A percentile compares a stretch with the other conserved stretches of the same genome.
Conservation (phyloP, 2,888 invertebrate genomes). For the Zygaena filipendulae region DNA sequence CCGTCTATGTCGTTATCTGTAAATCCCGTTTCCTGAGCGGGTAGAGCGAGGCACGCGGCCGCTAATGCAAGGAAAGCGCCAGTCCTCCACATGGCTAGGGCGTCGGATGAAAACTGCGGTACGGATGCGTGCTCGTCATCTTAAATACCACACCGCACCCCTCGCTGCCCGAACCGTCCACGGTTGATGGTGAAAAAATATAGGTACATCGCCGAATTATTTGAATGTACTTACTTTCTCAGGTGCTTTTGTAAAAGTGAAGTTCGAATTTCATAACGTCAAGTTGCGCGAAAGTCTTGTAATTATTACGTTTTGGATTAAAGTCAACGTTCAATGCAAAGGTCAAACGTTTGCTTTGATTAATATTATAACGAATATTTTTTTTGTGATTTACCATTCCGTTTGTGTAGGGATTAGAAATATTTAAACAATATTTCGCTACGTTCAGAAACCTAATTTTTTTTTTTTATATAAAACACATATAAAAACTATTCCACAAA, state of each 20-base stretch:
- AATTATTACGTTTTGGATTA: slow-evolving; percentile 7
- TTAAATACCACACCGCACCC: slow-evolving; percentile 56
- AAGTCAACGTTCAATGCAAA: slow-evolving; percentile 31
- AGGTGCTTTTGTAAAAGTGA: slow-evolving; percentile 54
- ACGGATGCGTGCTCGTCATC: slow-evolving; percentile 31
- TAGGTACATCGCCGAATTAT: slow-evolving; percentile 41
- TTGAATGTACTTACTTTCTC: slow-evolving; percentile 57
- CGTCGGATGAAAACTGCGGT: slow-evolving; percentile 42
- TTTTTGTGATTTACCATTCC: too few species aligned
- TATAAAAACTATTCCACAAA: too few species aligned
- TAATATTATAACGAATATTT: slow-evolving; percentile 25
- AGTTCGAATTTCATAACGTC: slow-evolving; percentile 56
- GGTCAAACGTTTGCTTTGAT: too few species aligned
- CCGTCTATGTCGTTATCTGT: slow-evolving; percentile 84
- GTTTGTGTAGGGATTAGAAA: too few species aligned
- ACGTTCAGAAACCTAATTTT: too few species aligned
- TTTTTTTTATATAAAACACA: too few species aligned
- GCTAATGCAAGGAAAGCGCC: slow-evolving; percentile 41
- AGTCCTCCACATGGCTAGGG: slow-evolving; percentile 51
- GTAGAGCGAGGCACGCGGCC: slow-evolving; percentile 71
- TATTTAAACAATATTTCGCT: too few species aligned
- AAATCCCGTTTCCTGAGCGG: slow-evolving; percentile 76
- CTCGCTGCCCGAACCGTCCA: slow-evolving; percentile 26
- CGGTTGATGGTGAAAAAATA: slow-evolving; percentile 42
- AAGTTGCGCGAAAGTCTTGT: slow-evolving; percentile 35